phyloP scores from a whole-genome alignment of 2,797 vertebrate species.

The Rhyacichthys aspro region DNA sequence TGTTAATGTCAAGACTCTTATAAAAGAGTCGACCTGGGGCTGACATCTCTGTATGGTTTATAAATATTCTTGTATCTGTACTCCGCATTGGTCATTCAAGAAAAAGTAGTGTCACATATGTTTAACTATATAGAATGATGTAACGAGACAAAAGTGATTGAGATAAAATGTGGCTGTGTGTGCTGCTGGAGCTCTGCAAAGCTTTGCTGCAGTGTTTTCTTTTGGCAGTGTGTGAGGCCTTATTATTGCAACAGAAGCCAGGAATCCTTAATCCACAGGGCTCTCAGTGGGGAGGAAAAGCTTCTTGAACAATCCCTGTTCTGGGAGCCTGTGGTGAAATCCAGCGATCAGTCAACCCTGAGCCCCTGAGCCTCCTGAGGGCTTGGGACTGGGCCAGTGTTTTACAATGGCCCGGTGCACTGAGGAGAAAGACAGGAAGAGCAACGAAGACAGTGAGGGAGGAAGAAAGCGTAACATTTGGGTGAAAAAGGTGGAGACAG shows the following conservation, averaged over 20 bases:
- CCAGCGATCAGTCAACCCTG: slow-evolving; percentile 75
- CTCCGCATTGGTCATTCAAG: no score
- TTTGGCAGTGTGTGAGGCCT: slow-evolving; percentile 68
- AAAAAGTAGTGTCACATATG: no score
- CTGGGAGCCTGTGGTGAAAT: slow-evolving; percentile 71
- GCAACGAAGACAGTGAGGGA: slow-evolving; percentile 7
- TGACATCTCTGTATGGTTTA: no score
- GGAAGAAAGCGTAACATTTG: slow-evolving; percentile 16
- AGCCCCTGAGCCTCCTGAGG: slow-evolving; percentile 69
- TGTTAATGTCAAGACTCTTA: no score
- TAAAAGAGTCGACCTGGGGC: no score
- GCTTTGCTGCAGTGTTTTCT: slow-evolving; percentile 57
- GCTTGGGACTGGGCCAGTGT: slow-evolving; percentile 68
- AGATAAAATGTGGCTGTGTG: slow-evolving; percentile 16
- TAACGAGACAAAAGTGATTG: neutral
- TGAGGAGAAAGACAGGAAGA: slow-evolving; percentile 32
- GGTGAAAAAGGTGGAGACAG: slow-evolving; percentile 21
- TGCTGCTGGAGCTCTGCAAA: slow-evolving; percentile 36
- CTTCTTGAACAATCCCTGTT: slow-evolving; percentile 68
- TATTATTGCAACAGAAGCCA: slow-evolving; percentile 73
- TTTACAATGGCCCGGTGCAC: slow-evolving; percentile 55
- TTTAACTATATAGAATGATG: no score
- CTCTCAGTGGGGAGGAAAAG: slow-evolving; percentile 71
- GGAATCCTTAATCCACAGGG: slow-evolving; percentile 74
- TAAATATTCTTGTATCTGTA: no score